Conservation (phyloP, 1,140 invertebrate species). For the Drosophila guanche region DNA sequence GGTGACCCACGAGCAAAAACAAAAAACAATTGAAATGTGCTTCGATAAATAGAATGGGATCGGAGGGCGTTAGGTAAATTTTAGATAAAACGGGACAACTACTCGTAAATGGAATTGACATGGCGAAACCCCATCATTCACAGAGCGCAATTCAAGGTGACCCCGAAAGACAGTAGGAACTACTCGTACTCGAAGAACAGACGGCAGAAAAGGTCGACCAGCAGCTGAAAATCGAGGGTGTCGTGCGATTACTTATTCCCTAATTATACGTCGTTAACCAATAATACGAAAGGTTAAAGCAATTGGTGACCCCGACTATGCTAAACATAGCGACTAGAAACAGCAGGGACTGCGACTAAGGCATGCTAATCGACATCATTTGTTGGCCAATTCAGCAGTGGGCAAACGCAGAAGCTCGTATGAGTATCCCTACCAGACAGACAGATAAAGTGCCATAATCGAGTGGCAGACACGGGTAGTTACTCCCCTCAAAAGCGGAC, state of each 20-base stretch:
- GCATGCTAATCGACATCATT: too few species aligned
- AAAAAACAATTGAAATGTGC: slow-evolving; percentile 25
- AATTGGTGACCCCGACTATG: not conserved
- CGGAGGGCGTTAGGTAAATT: not conserved
- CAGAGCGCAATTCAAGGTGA: slow-evolving; percentile 12
- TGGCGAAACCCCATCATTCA: not conserved
- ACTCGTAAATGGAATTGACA: slow-evolving; percentile 1
- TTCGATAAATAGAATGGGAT: not conserved
- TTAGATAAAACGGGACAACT: not conserved
- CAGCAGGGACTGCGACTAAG: too few species aligned
- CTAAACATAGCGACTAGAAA: not conserved
- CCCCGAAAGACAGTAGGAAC: not conserved
- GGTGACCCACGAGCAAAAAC: not conserved
- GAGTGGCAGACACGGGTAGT: slow-evolving; percentile 13
- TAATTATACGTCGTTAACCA: slow-evolving; percentile 8
- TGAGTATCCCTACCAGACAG: not conserved
- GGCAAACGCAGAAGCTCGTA: slow-evolving; percentile 3
- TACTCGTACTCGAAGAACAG: too few species aligned
- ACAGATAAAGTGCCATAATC: slow-evolving; percentile 45
- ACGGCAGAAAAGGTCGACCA: too few species aligned
- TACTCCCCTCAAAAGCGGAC: not conserved
- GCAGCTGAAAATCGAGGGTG: too few species aligned
- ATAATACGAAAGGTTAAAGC: not conserved
- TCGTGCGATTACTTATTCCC: not conserved
- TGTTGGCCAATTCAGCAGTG: slow-evolving; percentile 13